These are phyloP conservation scores for Rapana venosa DNA, from an alignment of 2,888 invertebrate species.

Conservation along the genomic window DNA sequence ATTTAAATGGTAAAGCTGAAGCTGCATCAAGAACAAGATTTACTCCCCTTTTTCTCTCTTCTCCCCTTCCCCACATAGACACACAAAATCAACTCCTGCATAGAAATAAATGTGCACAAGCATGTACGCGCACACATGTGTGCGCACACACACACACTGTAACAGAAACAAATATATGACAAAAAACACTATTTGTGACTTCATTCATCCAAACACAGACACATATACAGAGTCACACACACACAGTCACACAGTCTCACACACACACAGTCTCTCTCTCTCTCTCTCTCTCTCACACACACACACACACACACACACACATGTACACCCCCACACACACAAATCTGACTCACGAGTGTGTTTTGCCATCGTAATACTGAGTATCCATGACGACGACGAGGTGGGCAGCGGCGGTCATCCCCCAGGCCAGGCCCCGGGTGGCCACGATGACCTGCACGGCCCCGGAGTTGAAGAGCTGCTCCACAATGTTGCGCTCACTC, in stretches of 20 bases:
- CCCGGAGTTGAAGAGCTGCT: constrained; percentile 94
- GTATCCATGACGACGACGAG: constrained; percentile 98
- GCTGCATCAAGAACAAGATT: too few relatives aligned
- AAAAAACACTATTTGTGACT: too few relatives aligned
- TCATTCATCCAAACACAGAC: background rate
- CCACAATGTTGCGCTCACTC: constrained; percentile 92
- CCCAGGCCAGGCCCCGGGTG: constrained; percentile 95
- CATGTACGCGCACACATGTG: too few relatives aligned
- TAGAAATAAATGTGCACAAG: too few relatives aligned
- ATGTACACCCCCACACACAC: background rate
- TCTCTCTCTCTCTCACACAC: background rate
- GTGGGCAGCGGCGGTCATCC: constrained; percentile 91
- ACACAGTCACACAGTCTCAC: background rate
- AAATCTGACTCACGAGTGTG: constrained; percentile 68
- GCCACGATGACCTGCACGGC: constrained; percentile 94
- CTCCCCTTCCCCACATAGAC: too few relatives aligned
- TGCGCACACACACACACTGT: background rate
- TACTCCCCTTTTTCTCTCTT: too few relatives aligned
- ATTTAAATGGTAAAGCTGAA: too few relatives aligned
- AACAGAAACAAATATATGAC: too few relatives aligned
- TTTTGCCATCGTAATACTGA: constrained; percentile 91
- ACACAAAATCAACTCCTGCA: too few relatives aligned
- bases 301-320: background rate
- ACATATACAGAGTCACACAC: background rate
- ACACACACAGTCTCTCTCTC: background rate